Evolutionary conservation across 2,888 invertebrate species (phyloP).

Genomic region (Chouioia cunea): DNA sequence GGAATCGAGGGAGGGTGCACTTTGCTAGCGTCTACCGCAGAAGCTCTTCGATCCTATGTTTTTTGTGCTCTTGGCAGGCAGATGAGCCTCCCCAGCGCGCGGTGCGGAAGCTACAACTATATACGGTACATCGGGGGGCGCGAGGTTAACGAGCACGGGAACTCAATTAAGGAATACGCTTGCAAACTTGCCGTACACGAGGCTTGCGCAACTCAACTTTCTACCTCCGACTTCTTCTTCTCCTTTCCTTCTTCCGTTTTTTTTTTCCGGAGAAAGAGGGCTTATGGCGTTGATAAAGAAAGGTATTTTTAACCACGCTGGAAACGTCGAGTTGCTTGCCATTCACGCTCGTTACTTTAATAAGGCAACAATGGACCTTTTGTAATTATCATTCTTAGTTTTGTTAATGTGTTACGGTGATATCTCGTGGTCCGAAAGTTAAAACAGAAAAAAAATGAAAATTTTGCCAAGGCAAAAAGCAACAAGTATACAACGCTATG

Average conservation of each 20-base stretch:
- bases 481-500: too few relatives aligned
- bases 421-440: too few relatives aligned
- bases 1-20: too few relatives aligned
- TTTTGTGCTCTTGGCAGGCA: not conserved
- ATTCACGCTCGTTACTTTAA: too few relatives aligned
- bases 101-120: too few relatives aligned
- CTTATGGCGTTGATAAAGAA: constrained; percentile 17
- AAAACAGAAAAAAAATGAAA: too few relatives aligned
- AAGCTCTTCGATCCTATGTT: too few relatives aligned
- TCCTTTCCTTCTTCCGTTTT: not conserved
- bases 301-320: constrained; percentile 11
- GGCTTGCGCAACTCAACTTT: constrained; percentile 20
- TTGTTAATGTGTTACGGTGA: too few relatives aligned
- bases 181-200: constrained; percentile 1
- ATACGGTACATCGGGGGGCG: not conserved
- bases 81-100: constrained; percentile 1
- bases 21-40: too few relatives aligned
- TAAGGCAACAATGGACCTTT: too few relatives aligned
- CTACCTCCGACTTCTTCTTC: constrained; percentile 10
- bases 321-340: not conserved
- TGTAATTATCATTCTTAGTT: too few relatives aligned
- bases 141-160: constrained; percentile 39
- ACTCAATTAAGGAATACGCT: constrained; percentile 42
- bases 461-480: too few relatives aligned
- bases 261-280: not conserved